Percentiles rank a stretch among this genome's conserved stretches.
Evolutionary conservation across 2,888 invertebrate species (phyloP).

Genomic region (Ectemnius continuus): DNA sequence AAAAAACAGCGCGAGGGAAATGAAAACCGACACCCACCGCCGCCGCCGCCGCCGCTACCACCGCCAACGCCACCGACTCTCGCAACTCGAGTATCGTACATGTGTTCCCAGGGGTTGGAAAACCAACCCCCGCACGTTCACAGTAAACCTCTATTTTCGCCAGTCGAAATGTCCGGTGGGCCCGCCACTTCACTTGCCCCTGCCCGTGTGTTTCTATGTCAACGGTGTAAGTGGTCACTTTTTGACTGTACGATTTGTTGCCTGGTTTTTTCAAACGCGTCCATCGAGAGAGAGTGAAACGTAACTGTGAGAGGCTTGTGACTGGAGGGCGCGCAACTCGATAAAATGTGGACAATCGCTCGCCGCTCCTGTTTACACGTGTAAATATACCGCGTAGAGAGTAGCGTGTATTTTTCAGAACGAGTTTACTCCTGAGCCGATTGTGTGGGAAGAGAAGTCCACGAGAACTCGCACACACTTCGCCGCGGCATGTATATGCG

Average conservation of each 20-base stretch:
- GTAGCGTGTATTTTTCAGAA: not conserved
- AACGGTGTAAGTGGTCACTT: conserved; percentile 41
- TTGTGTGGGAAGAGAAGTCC: not conserved
- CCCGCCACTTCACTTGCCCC: not conserved
- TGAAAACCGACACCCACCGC: conserved; percentile 53
- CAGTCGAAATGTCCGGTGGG: conserved; percentile 34
- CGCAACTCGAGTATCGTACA: conserved; percentile 4
- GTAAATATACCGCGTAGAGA: not conserved
- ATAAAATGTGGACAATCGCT: not conserved
- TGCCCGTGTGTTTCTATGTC: conserved; percentile 48
- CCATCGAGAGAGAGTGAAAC: not conserved
- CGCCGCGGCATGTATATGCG: not conserved
- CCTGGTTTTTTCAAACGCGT: not conserved
- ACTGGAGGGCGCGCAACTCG: not conserved
- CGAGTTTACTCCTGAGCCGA: not conserved
- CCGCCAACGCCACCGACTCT: not conserved
- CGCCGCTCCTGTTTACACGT: conserved; percentile 1
- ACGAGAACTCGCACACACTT: not conserved
- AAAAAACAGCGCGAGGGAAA: conserved; percentile 49
- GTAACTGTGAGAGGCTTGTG: not conserved
- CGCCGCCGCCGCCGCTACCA: not conserved
- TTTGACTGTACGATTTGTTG: not conserved
- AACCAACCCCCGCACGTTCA: conserved; percentile 29
- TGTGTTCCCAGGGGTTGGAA: conserved; percentile 43
- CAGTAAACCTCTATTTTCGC: conserved; percentile 57